Conservation (phyloP, 2,113 vertebrate species). For the Tretioscincus oriximinensis region DNA sequence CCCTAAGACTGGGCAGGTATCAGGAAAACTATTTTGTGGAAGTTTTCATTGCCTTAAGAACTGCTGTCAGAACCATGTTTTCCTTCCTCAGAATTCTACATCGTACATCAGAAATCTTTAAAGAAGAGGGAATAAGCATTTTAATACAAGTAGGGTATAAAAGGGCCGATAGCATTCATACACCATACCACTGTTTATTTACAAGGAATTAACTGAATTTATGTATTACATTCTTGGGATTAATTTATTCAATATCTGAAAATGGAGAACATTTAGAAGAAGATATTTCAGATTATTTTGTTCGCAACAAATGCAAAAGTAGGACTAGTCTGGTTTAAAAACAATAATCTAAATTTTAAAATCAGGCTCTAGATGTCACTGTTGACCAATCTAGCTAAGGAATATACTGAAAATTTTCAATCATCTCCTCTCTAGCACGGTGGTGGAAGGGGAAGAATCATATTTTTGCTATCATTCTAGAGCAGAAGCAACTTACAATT, state of each 20-base stretch:
- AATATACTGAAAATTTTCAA: neutral
- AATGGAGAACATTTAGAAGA: neutral
- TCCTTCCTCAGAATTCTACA: neutral
- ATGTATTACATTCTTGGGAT: neutral
- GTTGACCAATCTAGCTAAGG: slow-evolving; percentile 58
- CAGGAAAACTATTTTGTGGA: neutral
- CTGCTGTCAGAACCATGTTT: neutral
- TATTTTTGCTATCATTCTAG: neutral
- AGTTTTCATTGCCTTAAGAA: neutral
- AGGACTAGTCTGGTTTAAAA: neutral
- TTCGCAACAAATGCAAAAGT: neutral
- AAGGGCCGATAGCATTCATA: neutral
- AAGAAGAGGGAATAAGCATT: neutral
- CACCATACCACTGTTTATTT: neutral
- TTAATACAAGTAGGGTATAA: neutral
- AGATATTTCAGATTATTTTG: neutral
- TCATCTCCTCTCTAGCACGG: neutral
- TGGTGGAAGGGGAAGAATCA: neutral
- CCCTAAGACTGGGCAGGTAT: neutral
- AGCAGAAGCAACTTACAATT: neutral
- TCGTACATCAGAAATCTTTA: neutral
- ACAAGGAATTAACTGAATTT: neutral
- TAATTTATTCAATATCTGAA: neutral
- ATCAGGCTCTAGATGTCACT: slow-evolving; percentile 67
- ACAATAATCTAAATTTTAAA: slow-evolving; percentile 45